Conservation (phyloP, 2,113 vertebrate species). For the Microtus montanus region DNA sequence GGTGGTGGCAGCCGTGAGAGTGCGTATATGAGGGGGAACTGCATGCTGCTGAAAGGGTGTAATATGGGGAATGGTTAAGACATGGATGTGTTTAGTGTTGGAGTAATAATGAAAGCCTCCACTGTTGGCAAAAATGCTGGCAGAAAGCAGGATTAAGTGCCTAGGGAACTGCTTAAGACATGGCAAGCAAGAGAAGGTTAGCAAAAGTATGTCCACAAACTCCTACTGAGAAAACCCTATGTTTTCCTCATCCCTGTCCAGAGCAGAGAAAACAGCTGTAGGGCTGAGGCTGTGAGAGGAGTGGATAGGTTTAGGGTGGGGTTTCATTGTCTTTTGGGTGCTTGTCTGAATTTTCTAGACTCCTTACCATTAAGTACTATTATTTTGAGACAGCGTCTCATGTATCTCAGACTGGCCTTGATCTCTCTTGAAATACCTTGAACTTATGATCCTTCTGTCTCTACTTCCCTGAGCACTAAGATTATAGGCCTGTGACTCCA, state of each 20-base stretch:
- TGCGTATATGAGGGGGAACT: not conserved
- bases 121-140: not conserved
- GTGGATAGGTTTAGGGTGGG: not conserved
- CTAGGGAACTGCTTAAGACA: not conserved
- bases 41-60: not conserved
- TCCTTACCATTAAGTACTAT: not conserved
- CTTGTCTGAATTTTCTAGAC: conserved; percentile 12
- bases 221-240: not conserved
- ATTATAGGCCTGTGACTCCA: not conserved
- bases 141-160: not conserved
- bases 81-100: fast-evolving
- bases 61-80: not conserved
- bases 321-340: not conserved
- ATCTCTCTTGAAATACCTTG: not conserved
- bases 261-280: not conserved
- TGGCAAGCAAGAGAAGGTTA: not conserved
- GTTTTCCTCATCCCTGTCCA: not conserved
- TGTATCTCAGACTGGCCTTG: not conserved
- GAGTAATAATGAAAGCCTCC: not conserved
- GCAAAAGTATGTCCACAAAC: not conserved
- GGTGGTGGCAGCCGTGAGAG: not conserved
- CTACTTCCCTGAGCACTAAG: not conserved
- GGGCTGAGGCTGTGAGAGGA: not conserved
- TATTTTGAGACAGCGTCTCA: not conserved
- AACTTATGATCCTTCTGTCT: not conserved